Percentiles rank a stretch among this genome's conserved stretches.
Evolutionary conservation across 2,797 vertebrate species (phyloP).

Genomic region (Phrynocephalus guinanensis): DNA sequence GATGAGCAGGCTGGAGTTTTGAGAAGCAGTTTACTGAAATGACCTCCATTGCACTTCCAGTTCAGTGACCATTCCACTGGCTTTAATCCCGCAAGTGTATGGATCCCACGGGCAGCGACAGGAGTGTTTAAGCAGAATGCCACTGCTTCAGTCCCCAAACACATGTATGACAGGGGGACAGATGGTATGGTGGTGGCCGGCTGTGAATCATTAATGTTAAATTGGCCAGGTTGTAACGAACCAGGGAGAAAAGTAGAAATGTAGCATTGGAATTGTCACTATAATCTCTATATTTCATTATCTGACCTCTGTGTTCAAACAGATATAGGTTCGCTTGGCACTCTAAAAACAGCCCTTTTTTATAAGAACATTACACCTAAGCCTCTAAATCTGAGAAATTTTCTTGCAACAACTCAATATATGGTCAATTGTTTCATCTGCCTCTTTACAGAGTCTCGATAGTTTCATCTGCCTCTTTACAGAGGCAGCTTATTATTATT

Average conservation of each 20-base stretch:
- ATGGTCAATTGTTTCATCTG: no score
- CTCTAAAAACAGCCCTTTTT: no score
- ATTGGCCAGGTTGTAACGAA: constrained; percentile 19
- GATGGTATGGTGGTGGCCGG: neutral
- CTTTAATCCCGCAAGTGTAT: constrained; percentile 9
- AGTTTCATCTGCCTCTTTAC: no score
- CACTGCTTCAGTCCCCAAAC: neutral
- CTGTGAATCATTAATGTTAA: constrained; percentile 38
- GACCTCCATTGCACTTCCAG: constrained; percentile 5
- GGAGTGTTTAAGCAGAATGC: constrained; percentile 9
- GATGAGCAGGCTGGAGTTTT: neutral
- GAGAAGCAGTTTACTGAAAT: neutral
- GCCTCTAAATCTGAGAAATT: no score
- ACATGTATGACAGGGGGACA: constrained; percentile 16
- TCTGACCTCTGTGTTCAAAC: no score
- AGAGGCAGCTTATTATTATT: no score
- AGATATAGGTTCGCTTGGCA: no score
- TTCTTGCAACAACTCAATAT: no score
- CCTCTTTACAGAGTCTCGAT: no score
- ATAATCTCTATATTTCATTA: neutral
- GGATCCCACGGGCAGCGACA: constrained; percentile 7
- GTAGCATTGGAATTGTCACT: neutral
- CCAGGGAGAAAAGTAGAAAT: neutral
- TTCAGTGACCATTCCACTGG: constrained; percentile 8
- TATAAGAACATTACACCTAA: no score